Conservation (phyloP, 2,888 invertebrate species). For the Eupeodes luniger region DNA sequence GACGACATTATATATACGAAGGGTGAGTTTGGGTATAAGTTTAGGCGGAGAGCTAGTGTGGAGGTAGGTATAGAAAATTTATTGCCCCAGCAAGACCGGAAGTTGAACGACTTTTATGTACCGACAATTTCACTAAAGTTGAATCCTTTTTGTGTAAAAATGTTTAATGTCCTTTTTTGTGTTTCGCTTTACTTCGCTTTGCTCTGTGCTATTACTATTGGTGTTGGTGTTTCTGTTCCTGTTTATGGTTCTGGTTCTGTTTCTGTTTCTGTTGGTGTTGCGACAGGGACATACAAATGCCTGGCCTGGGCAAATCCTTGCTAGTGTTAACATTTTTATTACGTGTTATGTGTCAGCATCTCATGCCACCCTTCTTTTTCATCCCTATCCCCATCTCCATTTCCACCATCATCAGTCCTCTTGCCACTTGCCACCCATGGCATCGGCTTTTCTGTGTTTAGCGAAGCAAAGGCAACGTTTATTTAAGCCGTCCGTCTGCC, state of each 20-base stretch:
- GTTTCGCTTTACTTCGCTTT: constrained; percentile 13
- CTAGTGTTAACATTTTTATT: constrained; percentile 74
- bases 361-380: constrained; percentile 1
- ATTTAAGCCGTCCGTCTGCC: constrained; percentile 4
- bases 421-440: not conserved
- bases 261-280: constrained; percentile 2
- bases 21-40: not conserved
- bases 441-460: constrained; percentile 44
- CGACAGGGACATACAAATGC: constrained; percentile 63
- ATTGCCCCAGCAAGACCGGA: constrained; percentile 63
- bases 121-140: constrained; percentile 72
- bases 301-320: constrained; percentile 31
- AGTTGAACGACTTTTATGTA: constrained; percentile 74
- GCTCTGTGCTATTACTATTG: constrained; percentile 14
- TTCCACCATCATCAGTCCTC: not conserved
- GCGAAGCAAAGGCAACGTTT: constrained; percentile 66
- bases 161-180: constrained; percentile 62
- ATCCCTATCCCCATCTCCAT: not conserved
- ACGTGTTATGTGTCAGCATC: constrained; percentile 66
- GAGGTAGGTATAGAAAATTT: constrained; percentile 40
- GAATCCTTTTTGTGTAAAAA: constrained; percentile 73
- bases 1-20: not conserved
- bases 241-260: constrained; percentile 21
- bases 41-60: not conserved
- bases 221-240: not conserved